These are phyloP conservation scores for Macrophya annulata DNA, from an alignment of 2,888 invertebrate genomes.

Conservation along the genomic window DNA sequence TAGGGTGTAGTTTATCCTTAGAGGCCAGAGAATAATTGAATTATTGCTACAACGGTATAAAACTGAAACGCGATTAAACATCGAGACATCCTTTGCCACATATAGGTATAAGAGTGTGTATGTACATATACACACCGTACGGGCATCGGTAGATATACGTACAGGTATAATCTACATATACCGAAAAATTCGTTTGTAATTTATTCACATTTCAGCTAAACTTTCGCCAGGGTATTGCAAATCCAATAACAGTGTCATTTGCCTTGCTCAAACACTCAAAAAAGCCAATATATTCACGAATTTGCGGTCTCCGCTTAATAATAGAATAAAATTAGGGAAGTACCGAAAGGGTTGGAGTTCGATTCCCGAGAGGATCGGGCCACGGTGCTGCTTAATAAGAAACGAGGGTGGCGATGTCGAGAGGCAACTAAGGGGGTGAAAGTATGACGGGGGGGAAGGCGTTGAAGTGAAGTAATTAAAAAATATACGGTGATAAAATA, in stretches of 20 bases:
- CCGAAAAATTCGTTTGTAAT: background rate
- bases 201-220: constrained; percentile 13
- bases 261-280: constrained; percentile 42
- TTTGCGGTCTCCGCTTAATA: constrained; percentile 66
- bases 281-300: constrained; percentile 55
- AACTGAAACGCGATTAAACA: constrained; percentile 29
- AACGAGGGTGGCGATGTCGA: constrained; percentile 65
- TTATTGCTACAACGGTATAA: constrained; percentile 43
- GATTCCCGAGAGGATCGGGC: constrained; percentile 68
- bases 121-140: background rate
- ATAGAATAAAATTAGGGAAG: constrained; percentile 69
- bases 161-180: background rate
- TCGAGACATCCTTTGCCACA: background rate
- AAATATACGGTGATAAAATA: constrained; percentile 77
- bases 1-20: constrained; percentile 52
- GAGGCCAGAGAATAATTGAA: constrained; percentile 51
- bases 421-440: constrained; percentile 63
- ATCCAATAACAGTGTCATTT: constrained; percentile 49
- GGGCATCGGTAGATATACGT: background rate
- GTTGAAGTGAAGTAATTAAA: constrained; percentile 76
- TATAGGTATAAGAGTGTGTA: background rate
- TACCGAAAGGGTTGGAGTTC: constrained; percentile 74
- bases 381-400: constrained; percentile 72
- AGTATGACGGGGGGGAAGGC: constrained; percentile 62
- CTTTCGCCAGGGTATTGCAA: background rate